Base-by-base conservation (phyloP, 2,797 vertebrate species). In the Serranus cabrilla region DNA sequence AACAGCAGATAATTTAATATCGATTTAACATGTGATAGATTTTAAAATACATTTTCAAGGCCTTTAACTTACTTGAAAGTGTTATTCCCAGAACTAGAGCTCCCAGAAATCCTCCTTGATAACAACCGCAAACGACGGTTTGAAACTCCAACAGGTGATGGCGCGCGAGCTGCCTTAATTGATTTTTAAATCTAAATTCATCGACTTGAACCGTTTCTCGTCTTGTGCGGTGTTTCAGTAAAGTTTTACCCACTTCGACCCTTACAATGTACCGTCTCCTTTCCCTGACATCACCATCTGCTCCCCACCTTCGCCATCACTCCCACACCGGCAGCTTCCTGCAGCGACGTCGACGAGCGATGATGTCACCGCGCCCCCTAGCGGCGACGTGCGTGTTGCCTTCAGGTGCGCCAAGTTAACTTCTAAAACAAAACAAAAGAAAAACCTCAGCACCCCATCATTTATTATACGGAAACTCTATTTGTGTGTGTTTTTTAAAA, bases 281-380 rank as follows among this genome's bases (percentile, higher is more conserved):
- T 14, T 8, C 21, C 4, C 45, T 40, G 46, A 65, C 67, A 39
- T 37, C 52, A 10, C 46, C 43, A 4, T 9, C 66, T 64, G 25
- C 5, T 2, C 1, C 2, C 45, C 25, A 13, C 60, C 11, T 1
- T 11, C 39, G 11, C 21, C 64, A 9, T 2, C n/a, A 2, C 14
- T 1, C 21, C 14, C 12, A 5, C n/a, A 9, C 31, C 3, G 4
- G 4, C 31, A 9, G 20, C 21, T 17, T 11, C 17, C 42, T 0
- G 16, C 1, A 4, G 11, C 18, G 2, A 6, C 40, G 13, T 31
- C 23, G 6, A 5, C 14, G 0, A 20, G 13, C 11, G 1, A 1
- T 47, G 54, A 70, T 43, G 64, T 75, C 71, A 66, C 9, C 21
- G 8, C 63, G 77, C 55, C 81, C 42, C 47, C 81, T 67, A 10